Percentiles rank a stretch among this genome's conserved stretches.
These are phyloP conservation scores for Drosophila persimilis DNA, from an alignment of 1,140 invertebrate genomes.

Conservation along the genomic window DNA sequence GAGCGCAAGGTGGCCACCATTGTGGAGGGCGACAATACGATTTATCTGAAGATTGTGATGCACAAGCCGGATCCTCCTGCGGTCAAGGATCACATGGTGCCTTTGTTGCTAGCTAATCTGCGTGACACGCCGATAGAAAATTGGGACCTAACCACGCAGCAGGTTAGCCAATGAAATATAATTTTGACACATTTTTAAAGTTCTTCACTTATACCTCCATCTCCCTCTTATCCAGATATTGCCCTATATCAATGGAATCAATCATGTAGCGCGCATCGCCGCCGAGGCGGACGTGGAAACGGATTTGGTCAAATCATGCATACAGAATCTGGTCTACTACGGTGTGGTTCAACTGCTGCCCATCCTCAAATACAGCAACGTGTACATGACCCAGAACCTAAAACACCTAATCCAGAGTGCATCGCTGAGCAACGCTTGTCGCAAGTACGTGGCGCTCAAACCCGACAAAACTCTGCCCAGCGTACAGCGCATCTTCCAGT, in stretches of 20 bases:
- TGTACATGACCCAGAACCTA: slow-evolving; percentile 95
- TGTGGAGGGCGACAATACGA: slow-evolving; percentile 90
- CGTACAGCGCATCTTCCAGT: slow-evolving; percentile 90
- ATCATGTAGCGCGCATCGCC: slow-evolving; percentile 93
- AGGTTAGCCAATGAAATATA: slow-evolving; percentile 83
- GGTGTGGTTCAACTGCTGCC: slow-evolving; percentile 90
- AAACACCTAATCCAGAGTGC: slow-evolving; percentile 88
- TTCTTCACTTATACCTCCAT: background rate
- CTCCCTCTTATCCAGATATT: slow-evolving; percentile 86
- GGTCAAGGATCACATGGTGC: slow-evolving; percentile 95
- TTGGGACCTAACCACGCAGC: slow-evolving; percentile 97
- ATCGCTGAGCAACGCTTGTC: slow-evolving; percentile 89
- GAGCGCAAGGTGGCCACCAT: slow-evolving; percentile 90
- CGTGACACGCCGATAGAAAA: slow-evolving; percentile 84
- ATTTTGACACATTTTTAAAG: no score
- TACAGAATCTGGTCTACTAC: slow-evolving; percentile 95
- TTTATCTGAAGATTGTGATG: slow-evolving; percentile 91
- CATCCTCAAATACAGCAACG: slow-evolving; percentile 96
- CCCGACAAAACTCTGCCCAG: slow-evolving; percentile 83
- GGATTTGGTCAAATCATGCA: slow-evolving; percentile 96
- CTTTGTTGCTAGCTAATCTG: slow-evolving; percentile 86
- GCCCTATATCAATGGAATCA: slow-evolving; percentile 95
- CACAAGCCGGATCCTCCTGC: slow-evolving; percentile 90
- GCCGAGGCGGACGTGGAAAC: slow-evolving; percentile 95
- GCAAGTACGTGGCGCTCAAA: slow-evolving; percentile 87